Base-by-base conservation (phyloP, 1,140 invertebrate species). In the Zaprionus ghesquierei region DNA sequence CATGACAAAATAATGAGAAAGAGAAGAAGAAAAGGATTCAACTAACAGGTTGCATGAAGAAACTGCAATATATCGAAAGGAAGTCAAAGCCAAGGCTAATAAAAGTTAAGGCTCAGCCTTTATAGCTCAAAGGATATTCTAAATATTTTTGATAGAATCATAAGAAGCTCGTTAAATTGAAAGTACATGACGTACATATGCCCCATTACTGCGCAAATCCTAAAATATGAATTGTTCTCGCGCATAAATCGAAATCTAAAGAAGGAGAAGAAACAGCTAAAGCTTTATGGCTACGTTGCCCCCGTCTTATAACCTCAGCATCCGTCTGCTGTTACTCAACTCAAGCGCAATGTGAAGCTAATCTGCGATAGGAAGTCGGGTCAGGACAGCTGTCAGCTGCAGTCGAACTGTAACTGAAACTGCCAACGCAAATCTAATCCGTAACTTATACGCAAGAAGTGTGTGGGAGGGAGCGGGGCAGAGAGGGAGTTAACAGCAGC, bases 331-430 rank as follows among this genome's bases (percentile, higher is more conserved):
- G 59, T 61, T 49, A 31, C 25, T 61, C 29, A 49, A 49, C 61
- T 71, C 13, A 51, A 22, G 44, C 22, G 10, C 33, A 59, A 59
- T 49, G 41, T 18, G 18, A 18, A 27, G 5, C 35, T 41, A 41
- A 41, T 41, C 35, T 41, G 35, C 35, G 35, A 50, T 15, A 20
- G 23, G 12, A 50, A 23, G 55, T 10, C 50, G 12, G 41, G 44
- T 54, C 22, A 20, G 55, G 38, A 72, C 50, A 59, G 38, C 64
- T 79, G 79, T 82, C 79, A 78, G 51, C 41, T 71, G 78, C 81
- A 81, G 72, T 62, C 10, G 41, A 66, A 33, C 25, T 44, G 29
- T 51, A 29, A 65, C 33, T 35, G 27, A 35, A 35, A 62, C 25
- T 46, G 35, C 35, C 41, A 46, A 18, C 22, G 27, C 25, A 56